Evolutionary conservation across 64 coral and sea anemone genomes (phyloP).

Genomic region (Hydrozoanthus tunicans): DNA sequence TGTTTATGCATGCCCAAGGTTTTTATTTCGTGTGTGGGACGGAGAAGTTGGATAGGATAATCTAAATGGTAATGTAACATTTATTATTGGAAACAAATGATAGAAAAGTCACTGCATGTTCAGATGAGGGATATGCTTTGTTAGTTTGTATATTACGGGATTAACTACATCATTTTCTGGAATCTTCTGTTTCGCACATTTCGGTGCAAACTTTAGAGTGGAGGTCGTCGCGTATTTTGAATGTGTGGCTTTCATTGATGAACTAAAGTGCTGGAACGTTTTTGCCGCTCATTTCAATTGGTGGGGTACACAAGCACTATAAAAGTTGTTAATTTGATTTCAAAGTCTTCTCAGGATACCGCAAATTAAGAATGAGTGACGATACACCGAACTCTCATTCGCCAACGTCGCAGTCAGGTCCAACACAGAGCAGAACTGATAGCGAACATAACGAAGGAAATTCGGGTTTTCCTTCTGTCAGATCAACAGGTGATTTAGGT

Average conservation of each 20-base stretch:
- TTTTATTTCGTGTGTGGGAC: neutral
- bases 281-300: neutral
- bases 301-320: neutral
- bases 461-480: conserved; percentile 13
- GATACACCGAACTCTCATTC: neutral
- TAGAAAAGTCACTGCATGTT: neutral
- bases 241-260: neutral
- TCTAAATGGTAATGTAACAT: neutral
- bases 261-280: neutral
- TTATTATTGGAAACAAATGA: neutral
- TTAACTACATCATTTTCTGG: neutral
- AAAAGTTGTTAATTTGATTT: neutral
- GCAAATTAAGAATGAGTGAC: conserved; percentile 2
- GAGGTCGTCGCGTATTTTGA: neutral
- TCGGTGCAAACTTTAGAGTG: neutral
- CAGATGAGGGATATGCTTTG: neutral
- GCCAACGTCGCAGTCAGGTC: neutral
- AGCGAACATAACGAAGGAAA: neutral
- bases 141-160: neutral
- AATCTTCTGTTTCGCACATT: neutral
- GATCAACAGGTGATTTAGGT: conserved; percentile 53
- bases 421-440: neutral
- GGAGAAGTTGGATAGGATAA: neutral
- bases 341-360: neutral
- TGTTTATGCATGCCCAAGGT: neutral